Evolutionary conservation across 2,113 vertebrate species (phyloP), one percentile per base, ranked within the genome.

Genomic region (Equus quagga): DNA sequence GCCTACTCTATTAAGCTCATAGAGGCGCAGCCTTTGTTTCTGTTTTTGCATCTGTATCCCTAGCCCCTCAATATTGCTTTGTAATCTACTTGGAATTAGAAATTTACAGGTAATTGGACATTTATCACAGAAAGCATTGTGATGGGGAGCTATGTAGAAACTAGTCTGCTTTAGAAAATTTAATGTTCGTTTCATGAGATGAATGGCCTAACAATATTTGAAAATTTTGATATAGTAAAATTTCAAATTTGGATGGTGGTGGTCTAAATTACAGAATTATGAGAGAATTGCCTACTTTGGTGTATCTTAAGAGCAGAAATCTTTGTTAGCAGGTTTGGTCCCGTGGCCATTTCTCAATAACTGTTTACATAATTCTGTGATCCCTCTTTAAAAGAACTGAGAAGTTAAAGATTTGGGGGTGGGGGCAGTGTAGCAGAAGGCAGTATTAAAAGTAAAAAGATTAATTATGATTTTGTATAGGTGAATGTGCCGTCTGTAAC

Each of bases 141-240:
- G 33, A 54, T 89, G 51, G 21, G 58, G 58, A 67, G 76, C 60
- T 93, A 26, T 41, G 3, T 86, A 85, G 72, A 79, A 75, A 81
- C 26, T 75, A 67, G 21, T 75, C 19, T 91, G 65, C 92, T 73
- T 81, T 86, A 81, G 65, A 72, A 94, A 96, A 81, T 58, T 86
- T 65, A 90, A 65, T n/a, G 33, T 83, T 92, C 69, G 76, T 28
- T 95, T 86, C 41, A 64, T 80, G 86, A 70, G 79, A 17, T 85
- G 28, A 89, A 9, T 44, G 8, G 8, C 51, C 10, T 89, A 76
- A 82, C 60, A 60, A 78, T 79, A 84, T 44, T 67, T 92, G 58
- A 75, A 56, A 41, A 17, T 17, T 70, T 92, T 84, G 36, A 72
- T 54, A 46, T 3, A 56, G 28, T 78, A 69, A 79, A 88, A 70